Evolutionary conservation across 2,797 vertebrate species (phyloP).

Genomic region (Melanotaenia boesemani): DNA sequence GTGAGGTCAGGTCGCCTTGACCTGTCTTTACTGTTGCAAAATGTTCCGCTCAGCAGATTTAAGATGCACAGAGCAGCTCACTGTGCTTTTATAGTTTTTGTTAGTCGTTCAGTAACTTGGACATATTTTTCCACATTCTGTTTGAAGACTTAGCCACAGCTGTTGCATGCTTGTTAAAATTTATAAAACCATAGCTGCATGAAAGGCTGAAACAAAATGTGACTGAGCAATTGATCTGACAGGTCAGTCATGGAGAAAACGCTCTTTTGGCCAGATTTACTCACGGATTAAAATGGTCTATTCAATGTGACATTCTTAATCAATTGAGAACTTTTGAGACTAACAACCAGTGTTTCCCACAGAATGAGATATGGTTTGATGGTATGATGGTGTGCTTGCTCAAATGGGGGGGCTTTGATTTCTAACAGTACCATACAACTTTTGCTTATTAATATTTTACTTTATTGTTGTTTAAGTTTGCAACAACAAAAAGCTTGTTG

Average conservation of each 20-base stretch:
- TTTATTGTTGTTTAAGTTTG: too few relatives aligned
- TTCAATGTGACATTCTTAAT: neutral
- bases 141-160: neutral
- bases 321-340: neutral
- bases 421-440: too few relatives aligned
- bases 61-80: neutral
- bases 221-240: neutral
- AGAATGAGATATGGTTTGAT: too few relatives aligned
- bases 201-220: neutral
- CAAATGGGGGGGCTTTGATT: too few relatives aligned
- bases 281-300: neutral
- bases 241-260: neutral
- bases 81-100: neutral
- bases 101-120: neutral
- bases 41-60: neutral
- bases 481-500: too few relatives aligned
- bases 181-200: neutral
- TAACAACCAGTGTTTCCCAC: too few relatives aligned
- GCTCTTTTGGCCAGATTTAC: neutral
- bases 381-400: too few relatives aligned
- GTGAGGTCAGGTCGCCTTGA: neutral
- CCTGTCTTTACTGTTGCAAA: too few relatives aligned
- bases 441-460: too few relatives aligned
- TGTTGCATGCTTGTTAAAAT: neutral
- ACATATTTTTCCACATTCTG: neutral